phyloP scores from a whole-genome alignment of 2,113 vertebrate species.

The Phaethornis superciliosus region DNA sequence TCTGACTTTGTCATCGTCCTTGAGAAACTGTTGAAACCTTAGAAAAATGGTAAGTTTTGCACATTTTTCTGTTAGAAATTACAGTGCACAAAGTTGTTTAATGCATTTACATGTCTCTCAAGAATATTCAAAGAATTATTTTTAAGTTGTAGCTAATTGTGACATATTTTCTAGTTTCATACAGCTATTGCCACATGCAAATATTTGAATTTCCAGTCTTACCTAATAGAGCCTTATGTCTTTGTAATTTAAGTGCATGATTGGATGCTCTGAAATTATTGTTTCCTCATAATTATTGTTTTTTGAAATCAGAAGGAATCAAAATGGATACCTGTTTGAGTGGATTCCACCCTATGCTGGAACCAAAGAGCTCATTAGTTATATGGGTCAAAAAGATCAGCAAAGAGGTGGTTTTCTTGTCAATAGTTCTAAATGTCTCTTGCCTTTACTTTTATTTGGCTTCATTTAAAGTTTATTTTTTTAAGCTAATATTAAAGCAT shows the following conservation, averaged over 20 bases:
- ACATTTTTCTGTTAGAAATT: background rate
- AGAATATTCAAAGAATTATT: background rate
- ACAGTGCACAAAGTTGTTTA: background rate
- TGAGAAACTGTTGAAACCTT: background rate
- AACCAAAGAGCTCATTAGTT: background rate
- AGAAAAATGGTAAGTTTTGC: conserved; percentile 48
- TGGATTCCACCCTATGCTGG: background rate
- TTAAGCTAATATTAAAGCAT: background rate
- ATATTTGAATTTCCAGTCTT: conserved; percentile 11
- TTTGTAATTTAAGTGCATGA: background rate
- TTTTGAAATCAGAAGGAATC: background rate
- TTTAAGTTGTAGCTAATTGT: background rate
- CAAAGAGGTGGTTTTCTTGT: background rate
- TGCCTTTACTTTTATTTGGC: background rate
- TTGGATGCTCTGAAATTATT: background rate
- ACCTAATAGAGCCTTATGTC: background rate
- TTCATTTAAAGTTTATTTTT: background rate
- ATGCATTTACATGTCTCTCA: background rate
- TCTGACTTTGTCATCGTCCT: background rate
- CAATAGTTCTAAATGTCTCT: background rate
- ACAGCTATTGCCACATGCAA: background rate
- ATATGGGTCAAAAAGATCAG: background rate
- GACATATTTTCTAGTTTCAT: background rate
- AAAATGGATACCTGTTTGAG: background rate
- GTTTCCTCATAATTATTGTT: background rate